phyloP scores from a whole-genome alignment of 2,113 vertebrate genomes.

The Tragelaphus imberbis region DNA sequence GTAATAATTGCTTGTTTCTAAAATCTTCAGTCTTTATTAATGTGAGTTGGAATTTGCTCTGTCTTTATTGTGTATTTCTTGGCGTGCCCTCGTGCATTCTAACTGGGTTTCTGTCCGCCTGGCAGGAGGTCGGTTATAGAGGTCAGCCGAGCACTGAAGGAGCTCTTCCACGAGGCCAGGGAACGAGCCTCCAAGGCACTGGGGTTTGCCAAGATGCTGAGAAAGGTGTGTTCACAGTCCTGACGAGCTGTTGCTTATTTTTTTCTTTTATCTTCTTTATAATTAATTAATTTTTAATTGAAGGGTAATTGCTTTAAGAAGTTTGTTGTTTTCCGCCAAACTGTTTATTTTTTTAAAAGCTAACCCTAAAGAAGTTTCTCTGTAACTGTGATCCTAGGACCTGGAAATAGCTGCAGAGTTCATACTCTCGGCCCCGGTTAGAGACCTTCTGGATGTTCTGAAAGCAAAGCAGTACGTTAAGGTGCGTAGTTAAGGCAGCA shows the following conservation, averaged over 20 bases:
- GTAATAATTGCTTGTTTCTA: not conserved
- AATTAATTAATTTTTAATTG: not conserved
- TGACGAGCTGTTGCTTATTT: not conserved
- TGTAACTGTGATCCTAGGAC: conserved; percentile 83
- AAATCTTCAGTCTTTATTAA: not conserved
- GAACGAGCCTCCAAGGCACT: conserved; percentile 97
- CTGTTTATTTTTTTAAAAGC: not conserved
- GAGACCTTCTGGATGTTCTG: conserved; percentile 86
- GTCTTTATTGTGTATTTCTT: fast-evolving
- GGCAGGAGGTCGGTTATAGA: conserved; percentile 95
- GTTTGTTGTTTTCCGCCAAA: not conserved
- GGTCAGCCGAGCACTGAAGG: conserved; percentile 95
- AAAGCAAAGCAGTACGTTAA: conserved; percentile 90
- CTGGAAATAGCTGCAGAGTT: conserved; percentile 97
- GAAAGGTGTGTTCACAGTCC: conserved; percentile 85
- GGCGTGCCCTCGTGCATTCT: not conserved
- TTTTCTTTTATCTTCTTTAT: not conserved
- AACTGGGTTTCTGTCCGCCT: not conserved
- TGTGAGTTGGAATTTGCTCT: not conserved
- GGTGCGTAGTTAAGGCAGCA: conserved; percentile 75
- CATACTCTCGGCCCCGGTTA: conserved; percentile 86
- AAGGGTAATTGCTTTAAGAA: not conserved
- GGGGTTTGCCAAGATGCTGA: conserved; percentile 98
- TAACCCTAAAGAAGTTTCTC: conserved; percentile 42
- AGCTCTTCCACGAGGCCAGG: conserved; percentile 96